Conservation (phyloP, 2,113 vertebrate genomes). For the Siniperca knerii region DNA sequence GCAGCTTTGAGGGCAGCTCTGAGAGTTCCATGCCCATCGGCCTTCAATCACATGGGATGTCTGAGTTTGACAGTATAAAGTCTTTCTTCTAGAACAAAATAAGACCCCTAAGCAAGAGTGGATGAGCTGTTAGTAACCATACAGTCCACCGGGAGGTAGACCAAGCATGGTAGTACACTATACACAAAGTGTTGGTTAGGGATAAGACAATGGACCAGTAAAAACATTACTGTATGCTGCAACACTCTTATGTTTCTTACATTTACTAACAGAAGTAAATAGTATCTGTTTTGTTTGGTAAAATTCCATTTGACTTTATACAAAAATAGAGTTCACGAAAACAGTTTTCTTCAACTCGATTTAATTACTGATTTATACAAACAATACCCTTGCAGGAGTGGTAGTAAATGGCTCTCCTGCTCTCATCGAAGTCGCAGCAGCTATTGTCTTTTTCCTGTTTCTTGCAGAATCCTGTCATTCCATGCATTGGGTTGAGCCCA, state of each 20-base stretch:
- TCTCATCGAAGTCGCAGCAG: background rate
- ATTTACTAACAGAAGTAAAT: constrained; percentile 37
- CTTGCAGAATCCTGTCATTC: background rate
- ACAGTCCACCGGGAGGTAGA: constrained; percentile 76
- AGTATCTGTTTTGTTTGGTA: background rate
- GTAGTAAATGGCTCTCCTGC: background rate
- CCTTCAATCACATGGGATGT: constrained; percentile 83
- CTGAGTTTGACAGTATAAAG: constrained; percentile 85
- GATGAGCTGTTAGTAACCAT: constrained; percentile 81
- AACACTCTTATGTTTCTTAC: constrained; percentile 48
- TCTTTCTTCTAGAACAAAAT: constrained; percentile 83
- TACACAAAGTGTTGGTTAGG: constrained; percentile 77
- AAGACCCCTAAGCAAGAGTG: constrained; percentile 83
- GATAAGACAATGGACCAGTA: constrained; percentile 73
- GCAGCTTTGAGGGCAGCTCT: constrained; percentile 82
- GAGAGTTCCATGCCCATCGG: constrained; percentile 85
- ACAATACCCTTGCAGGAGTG: background rate
- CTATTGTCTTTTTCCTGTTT: background rate
- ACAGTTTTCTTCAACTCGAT: background rate
- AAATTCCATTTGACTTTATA: constrained; percentile 11
- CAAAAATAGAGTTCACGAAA: constrained; percentile 1
- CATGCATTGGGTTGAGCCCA: background rate
- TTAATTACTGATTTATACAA: background rate
- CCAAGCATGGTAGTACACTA: constrained; percentile 69
- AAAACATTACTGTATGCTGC: constrained; percentile 63